Conservation (phyloP, 2,888 invertebrate species). For the Cosmorhoe ocellata region DNA sequence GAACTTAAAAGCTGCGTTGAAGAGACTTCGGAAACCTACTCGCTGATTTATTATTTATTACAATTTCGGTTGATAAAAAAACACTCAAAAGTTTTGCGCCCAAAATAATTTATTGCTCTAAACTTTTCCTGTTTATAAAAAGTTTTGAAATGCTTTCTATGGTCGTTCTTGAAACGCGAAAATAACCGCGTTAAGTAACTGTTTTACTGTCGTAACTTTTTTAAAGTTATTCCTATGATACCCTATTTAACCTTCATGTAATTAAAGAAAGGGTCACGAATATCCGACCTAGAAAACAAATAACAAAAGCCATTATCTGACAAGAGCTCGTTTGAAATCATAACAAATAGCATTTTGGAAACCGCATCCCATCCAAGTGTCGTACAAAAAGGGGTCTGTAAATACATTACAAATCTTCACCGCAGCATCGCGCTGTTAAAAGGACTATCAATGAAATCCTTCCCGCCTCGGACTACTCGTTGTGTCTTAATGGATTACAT, state of each 20-base stretch:
- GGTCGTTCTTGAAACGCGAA: constrained; percentile 1
- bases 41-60: constrained; percentile 60
- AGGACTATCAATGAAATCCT: constrained; percentile 75
- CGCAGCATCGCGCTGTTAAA: constrained; percentile 66
- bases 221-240: not conserved
- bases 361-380: constrained; percentile 75
- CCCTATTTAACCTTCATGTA: constrained; percentile 24
- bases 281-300: constrained; percentile 71
- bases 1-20: constrained; percentile 61
- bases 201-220: not conserved
- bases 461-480: constrained; percentile 69
- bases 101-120: constrained; percentile 40
- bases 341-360: constrained; percentile 80
- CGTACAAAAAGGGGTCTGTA: constrained; percentile 73
- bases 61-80: constrained; percentile 47
- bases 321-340: constrained; percentile 79
- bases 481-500: constrained; percentile 79
- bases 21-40: constrained; percentile 49
- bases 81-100: constrained; percentile 44
- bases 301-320: constrained; percentile 75
- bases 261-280: constrained; percentile 51
- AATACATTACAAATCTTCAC: constrained; percentile 77
- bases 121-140: constrained; percentile 20
- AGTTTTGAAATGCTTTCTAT: constrained; percentile 15
- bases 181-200: not conserved